These are phyloP conservation scores for Eupithecia inturbata DNA, from an alignment of 2,888 invertebrate genomes.

Conservation along the genomic window DNA sequence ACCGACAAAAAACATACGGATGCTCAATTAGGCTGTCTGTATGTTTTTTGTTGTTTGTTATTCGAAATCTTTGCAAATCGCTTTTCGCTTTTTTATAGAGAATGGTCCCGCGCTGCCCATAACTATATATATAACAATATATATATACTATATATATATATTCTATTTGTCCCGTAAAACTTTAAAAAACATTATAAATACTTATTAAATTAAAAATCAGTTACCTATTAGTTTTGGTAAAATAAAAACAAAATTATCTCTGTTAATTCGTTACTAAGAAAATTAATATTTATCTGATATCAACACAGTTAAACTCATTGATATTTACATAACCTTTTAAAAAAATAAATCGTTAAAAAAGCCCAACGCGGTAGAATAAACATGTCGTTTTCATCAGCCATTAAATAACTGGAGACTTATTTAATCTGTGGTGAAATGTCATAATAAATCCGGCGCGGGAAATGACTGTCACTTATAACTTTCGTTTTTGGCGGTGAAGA, in stretches of 20 bases:
- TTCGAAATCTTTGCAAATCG: not conserved
- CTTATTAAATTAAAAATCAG: no score
- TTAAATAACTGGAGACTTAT: not conserved
- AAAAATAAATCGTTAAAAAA: constrained; percentile 4
- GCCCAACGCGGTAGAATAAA: not conserved
- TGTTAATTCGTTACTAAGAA: not conserved
- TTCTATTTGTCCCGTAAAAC: no score
- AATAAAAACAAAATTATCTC: not conserved
- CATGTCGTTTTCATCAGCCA: not conserved
- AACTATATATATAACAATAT: no score
- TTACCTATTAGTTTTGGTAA: no score
- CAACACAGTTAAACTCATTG: not conserved
- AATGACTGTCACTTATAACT: not conserved
- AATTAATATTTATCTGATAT: not conserved
- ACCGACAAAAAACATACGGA: not conserved
- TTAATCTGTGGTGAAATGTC: constrained; percentile 4
- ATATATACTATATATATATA: no score
- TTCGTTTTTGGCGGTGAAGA: not conserved
- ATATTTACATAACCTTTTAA: constrained; percentile 6
- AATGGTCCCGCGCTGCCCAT: not conserved
- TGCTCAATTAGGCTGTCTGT: no score
- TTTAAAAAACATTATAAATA: no score
- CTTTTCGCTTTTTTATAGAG: not conserved
- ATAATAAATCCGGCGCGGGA: constrained; percentile 1
- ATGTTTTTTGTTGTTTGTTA: no score